Evolutionary conservation across 2,888 invertebrate genomes (phyloP).

Genomic region (Liopterus haemorrhoidalis): DNA sequence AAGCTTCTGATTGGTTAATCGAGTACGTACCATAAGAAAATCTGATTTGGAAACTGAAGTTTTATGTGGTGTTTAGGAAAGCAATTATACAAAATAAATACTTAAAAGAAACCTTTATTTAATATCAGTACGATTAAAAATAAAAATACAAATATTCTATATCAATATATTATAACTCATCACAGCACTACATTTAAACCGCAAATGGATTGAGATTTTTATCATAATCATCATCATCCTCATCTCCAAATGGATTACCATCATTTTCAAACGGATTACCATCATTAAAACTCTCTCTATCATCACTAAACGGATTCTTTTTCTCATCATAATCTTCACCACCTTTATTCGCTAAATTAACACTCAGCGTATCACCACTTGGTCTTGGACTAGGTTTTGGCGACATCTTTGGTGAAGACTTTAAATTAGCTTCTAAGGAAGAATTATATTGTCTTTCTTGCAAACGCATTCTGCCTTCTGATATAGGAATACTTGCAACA

Average conservation of each 20-base stretch:
- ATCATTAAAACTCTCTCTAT: slow-evolving; percentile 37
- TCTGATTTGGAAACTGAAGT: no score
- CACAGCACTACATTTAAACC: slow-evolving; percentile 33
- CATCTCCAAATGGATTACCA: slow-evolving; percentile 37
- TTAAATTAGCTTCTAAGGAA: slow-evolving; percentile 57
- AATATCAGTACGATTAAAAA: no score
- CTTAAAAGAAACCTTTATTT: no score
- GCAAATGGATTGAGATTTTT: slow-evolving; percentile 70
- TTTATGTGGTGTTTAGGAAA: no score
- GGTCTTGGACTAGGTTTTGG: slow-evolving; percentile 33
- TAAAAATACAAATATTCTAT: no score
- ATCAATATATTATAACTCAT: no score
- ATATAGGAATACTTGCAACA: slow-evolving; percentile 48
- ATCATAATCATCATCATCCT: slow-evolving; percentile 61
- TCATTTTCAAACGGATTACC: slow-evolving; percentile 38
- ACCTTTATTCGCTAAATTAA: slow-evolving; percentile 18
- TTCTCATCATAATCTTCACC: slow-evolving; percentile 52
- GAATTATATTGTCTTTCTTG: slow-evolving; percentile 55
- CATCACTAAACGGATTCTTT: slow-evolving; percentile 59
- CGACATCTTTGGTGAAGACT: slow-evolving; percentile 23
- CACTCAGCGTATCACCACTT: slow-evolving; percentile 43
- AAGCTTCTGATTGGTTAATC: no score
- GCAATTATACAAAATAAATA: no score
- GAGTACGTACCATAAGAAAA: no score
- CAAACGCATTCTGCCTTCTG: slow-evolving; percentile 55